Conservation (phyloP, 2,888 invertebrate species). For the Acholoe squamosa region DNA sequence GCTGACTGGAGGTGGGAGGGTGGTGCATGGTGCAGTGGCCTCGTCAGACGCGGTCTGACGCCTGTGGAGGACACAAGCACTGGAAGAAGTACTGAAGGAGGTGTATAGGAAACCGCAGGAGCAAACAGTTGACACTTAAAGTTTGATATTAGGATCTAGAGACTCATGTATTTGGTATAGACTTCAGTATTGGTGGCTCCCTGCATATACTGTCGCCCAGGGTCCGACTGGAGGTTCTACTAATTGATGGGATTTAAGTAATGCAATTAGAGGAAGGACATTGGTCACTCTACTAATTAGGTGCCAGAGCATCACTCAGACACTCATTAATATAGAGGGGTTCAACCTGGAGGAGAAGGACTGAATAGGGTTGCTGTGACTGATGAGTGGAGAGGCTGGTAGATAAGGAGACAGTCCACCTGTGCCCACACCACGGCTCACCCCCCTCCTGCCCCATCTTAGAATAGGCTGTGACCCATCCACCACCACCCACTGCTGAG, state of each 20-base stretch:
- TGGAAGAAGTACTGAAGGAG: neutral
- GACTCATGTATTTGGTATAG: neutral
- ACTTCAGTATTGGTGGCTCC: neutral
- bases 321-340: neutral
- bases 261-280: no score
- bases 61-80: neutral
- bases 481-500: neutral
- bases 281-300: no score
- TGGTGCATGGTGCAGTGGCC: neutral
- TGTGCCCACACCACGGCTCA: neutral
- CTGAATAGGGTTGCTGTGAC: neutral
- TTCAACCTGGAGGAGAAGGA: neutral
- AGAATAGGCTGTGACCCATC: neutral
- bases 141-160: neutral
- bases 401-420: neutral
- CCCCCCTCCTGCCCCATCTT: neutral
- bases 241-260: neutral
- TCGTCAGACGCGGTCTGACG: constrained; percentile 2
- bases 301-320: no score
- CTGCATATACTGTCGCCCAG: neutral
- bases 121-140: neutral
- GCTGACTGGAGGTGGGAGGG: neutral
- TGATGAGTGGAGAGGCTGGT: neutral
- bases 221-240: neutral
- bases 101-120: neutral